Evolutionary conservation across 2,113 vertebrate genomes (phyloP).

Genomic region (Irena cyanogastra): DNA sequence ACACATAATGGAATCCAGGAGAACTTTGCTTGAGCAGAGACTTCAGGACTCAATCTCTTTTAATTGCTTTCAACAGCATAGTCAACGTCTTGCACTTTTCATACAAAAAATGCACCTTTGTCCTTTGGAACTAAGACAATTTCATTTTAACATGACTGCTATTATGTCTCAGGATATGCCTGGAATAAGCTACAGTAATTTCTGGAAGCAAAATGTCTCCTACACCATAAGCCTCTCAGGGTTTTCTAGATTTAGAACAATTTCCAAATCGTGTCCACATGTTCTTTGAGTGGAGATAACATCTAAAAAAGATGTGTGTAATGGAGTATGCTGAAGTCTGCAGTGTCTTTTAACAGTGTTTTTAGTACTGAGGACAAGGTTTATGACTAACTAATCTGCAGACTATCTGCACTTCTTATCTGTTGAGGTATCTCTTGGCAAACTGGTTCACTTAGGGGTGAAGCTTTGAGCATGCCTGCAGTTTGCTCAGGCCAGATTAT

Average conservation of each 20-base stretch:
- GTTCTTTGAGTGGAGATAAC: neutral
- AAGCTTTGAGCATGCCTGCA: neutral
- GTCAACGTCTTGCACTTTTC: neutral
- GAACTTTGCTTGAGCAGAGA: neutral
- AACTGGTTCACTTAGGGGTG: neutral
- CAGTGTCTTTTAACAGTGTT: neutral
- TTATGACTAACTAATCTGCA: neutral
- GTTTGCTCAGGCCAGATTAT: neutral
- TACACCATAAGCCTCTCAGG: neutral
- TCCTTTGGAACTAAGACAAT: neutral
- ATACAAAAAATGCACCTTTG: neutral
- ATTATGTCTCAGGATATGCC: neutral
- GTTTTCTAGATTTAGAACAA: neutral
- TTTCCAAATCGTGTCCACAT: neutral
- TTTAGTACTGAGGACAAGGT: neutral
- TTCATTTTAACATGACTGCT: neutral
- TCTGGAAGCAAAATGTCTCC: neutral
- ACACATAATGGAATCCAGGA: neutral
- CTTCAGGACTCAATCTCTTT: neutral
- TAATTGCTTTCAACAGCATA: neutral
- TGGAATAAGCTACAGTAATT: conserved; percentile 1
- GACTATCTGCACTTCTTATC: neutral
- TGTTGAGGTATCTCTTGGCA: neutral
- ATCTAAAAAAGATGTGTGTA: neutral
- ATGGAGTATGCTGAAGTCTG: neutral